Evolutionary conservation across 2,888 invertebrate genomes (phyloP).

Genomic region (Perithous albicinctus): DNA sequence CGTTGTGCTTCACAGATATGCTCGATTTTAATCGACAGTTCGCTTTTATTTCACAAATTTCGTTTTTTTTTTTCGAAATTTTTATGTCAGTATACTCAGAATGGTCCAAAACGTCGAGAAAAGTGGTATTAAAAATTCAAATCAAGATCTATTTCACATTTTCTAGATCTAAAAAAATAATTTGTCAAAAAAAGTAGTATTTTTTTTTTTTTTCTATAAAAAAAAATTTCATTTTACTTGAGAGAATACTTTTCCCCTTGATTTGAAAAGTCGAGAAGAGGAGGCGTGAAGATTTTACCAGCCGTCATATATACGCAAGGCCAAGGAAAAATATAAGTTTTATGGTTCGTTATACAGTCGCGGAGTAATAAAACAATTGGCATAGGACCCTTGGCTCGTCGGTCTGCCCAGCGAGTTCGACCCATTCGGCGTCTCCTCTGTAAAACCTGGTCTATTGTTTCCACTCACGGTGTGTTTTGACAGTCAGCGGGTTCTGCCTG

Average conservation of each 20-base stretch:
- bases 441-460: constrained; percentile 65
- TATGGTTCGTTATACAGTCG: constrained; percentile 74
- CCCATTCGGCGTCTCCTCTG: constrained; percentile 27
- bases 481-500: constrained; percentile 82
- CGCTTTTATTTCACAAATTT: too few species aligned
- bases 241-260: not conserved
- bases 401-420: constrained; percentile 25
- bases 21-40: too few species aligned
- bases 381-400: constrained; percentile 56
- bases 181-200: too few species aligned
- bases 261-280: constrained; percentile 61
- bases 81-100: too few species aligned
- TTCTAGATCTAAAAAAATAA: too few species aligned
- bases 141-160: too few species aligned
- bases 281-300: not conserved
- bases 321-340: constrained; percentile 73
- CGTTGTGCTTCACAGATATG: not conserved
- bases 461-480: constrained; percentile 78
- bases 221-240: too few species aligned
- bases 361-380: constrained; percentile 77
- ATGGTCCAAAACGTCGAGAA: too few species aligned
- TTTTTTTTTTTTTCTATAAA: too few species aligned
- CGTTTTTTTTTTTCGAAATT: too few species aligned
- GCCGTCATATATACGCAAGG: constrained; percentile 59
- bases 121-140: too few species aligned